Evolutionary conservation across 2,113 vertebrate species (phyloP).

Genomic region (Kryptolebias marmoratus): DNA sequence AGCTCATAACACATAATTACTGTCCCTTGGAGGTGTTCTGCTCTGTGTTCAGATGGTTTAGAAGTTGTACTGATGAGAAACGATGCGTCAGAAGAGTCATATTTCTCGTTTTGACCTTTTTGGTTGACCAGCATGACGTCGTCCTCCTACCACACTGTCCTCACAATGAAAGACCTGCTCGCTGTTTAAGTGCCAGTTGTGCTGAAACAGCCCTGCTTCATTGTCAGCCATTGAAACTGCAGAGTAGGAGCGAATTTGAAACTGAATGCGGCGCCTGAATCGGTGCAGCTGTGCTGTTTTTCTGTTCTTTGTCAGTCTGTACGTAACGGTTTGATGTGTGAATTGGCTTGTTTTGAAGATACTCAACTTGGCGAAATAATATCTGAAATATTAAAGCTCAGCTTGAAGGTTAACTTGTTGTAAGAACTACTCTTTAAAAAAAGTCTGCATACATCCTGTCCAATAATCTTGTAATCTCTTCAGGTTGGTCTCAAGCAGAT

Average conservation of each 20-base stretch:
- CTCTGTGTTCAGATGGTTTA: slow-evolving; percentile 16
- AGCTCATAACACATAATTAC: slow-evolving; percentile 18
- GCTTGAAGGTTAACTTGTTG: too few species aligned
- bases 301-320: slow-evolving; percentile 14
- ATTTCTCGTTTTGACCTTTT: slow-evolving; percentile 61
- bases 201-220: slow-evolving; percentile 65
- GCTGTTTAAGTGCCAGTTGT: slow-evolving; percentile 62
- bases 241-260: slow-evolving; percentile 66
- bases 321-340: not conserved
- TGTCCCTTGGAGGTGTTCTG: slow-evolving; percentile 26
- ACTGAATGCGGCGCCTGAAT: slow-evolving; percentile 45
- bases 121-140: slow-evolving; percentile 67
- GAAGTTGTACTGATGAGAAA: slow-evolving; percentile 23
- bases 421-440: too few species aligned
- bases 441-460: too few species aligned
- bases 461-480: too few species aligned
- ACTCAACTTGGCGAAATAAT: too few species aligned
- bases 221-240: slow-evolving; percentile 69
- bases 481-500: too few species aligned
- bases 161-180: slow-evolving; percentile 61
- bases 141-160: slow-evolving; percentile 54
- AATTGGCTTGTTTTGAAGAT: not conserved
- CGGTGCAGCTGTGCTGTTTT: slow-evolving; percentile 4
- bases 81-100: slow-evolving; percentile 39
- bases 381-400: too few species aligned